Base-by-base conservation (phyloP, 1,140 invertebrate species). In the Penaeus japonicus region DNA sequence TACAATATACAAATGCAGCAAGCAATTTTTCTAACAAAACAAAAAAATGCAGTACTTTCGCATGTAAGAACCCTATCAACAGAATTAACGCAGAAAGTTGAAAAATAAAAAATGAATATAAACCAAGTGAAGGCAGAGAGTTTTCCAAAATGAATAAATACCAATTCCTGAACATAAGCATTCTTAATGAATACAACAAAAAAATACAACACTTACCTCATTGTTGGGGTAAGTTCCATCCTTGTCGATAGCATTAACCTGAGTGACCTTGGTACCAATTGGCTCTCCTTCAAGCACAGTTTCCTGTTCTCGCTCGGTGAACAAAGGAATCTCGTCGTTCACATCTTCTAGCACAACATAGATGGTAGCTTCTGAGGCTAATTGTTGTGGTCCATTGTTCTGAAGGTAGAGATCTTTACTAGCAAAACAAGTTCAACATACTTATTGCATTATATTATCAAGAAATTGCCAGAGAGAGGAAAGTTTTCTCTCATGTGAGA, bases 151-250 rank as follows among this genome's bases (percentile, higher is more conserved):
- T n/a, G n/a, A n/a, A n/a, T n/a, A n/a, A n/a, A n/a, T n/a, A n/a
- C n/a, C n/a, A n/a, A n/a, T n/a, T n/a, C n/a, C n/a, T n/a, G n/a
- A n/a, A n/a, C n/a, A n/a, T n/a, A n/a, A n/a, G n/a, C n/a, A n/a
- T n/a, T n/a, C n/a, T n/a, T n/a, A n/a, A n/a, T n/a, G n/a, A n/a
- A n/a, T n/a, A n/a, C n/a, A 65, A 12, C 12, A 65, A 65, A n/a
- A 65, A 70, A 17, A 70, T 70, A 10, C 62, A 70, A 70, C n/a
- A 90, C 90, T 89, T 94, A 98, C 97, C 94, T 97, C 95, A 94
- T 98, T 98, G 92, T 98, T 98, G 30, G 97, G 97, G 91, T 96
- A 96, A 35, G 97, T 98, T 91, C 97, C 97, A 93, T 99, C 98
- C 92, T 97, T 97, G 93, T 99, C 98, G 77, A 97, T 97, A 32